Evolutionary conservation across 1,140 invertebrate species (phyloP), one percentile per base, ranked within the genome.

Genomic region (Cepaea nemoralis): DNA sequence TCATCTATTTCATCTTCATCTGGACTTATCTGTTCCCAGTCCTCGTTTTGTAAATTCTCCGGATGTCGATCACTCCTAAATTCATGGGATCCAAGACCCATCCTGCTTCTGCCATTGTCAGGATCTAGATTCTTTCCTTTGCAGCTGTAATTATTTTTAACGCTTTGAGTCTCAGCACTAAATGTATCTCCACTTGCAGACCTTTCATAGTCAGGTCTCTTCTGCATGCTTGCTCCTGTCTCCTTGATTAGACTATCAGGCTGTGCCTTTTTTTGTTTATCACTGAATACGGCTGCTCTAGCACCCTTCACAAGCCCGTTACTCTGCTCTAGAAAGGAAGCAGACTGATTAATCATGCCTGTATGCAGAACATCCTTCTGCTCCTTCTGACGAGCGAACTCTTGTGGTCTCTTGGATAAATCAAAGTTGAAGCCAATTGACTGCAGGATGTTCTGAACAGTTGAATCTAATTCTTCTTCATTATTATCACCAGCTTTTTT

Each of bases 361-460:
- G 50, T 80, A 66, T 86, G 71, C n/a, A 79, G 27, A 63, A 85
- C 80, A 37, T 85, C 80, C 71, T 85, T 80, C 45, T 85, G 84
- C 73, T 82, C 67, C 48, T 83, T 86, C 40, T 87, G 82, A 67
- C 86, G 85, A 69, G 88, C 88, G 48, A 89, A 82, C 85, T 91
- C 90, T 79, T 91, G 90, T 89, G 90, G 91, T 82, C 88, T 85
- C 73, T 89, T 89, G 6, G 90, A 91, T 82, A 91, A 85, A 78
- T 90, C 90, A 90, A 90, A 90, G 85, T 91, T 89, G 85, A 91
- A 91, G 1, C 90, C 90, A 69, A 91, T 91, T 39, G 89, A 90
- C 75, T 91, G 88, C 22, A 91, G 71, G 55, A 91, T 91, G 82
- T 90, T 90, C 87, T 90, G 87, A 55, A 91, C 89, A n/a, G 89